phyloP scores from a whole-genome alignment of 2,888 invertebrate species.

The Heliconius erato region DNA sequence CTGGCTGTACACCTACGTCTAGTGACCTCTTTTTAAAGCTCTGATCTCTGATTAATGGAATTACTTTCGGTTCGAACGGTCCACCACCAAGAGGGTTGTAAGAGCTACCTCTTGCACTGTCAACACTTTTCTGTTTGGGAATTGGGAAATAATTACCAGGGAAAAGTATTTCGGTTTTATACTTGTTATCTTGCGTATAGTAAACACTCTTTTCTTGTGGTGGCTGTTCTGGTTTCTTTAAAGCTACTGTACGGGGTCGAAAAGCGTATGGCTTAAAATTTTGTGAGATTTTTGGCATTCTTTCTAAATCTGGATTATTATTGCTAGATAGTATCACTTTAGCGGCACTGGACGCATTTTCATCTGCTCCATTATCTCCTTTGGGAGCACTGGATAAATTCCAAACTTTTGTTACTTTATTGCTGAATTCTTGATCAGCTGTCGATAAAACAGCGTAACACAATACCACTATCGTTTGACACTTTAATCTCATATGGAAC shows the following conservation, averaged over 20 bases:
- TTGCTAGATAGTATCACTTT: conserved; percentile 71
- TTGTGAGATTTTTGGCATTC: conserved; percentile 51
- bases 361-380: conserved; percentile 70
- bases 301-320: conserved; percentile 52
- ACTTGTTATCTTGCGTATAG: conserved; percentile 68
- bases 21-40: conserved; percentile 72
- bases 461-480: conserved; percentile 70
- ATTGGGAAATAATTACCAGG: conserved; percentile 82
- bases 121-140: conserved; percentile 79
- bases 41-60: conserved; percentile 74
- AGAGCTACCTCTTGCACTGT: conserved; percentile 55
- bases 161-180: conserved; percentile 76
- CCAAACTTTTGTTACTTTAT: conserved; percentile 75
- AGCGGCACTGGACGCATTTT: conserved; percentile 74
- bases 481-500: conserved; percentile 63
- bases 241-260: conserved; percentile 73
- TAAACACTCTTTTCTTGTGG: conserved; percentile 69
- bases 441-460: conserved; percentile 63
- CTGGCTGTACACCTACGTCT: conserved; percentile 66
- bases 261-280: conserved; percentile 64
- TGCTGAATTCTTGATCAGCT: conserved; percentile 66
- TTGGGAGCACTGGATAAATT: conserved; percentile 64
- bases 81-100: conserved; percentile 57
- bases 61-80: conserved; percentile 70
- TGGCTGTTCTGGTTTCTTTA: conserved; percentile 61